phyloP scores from a whole-genome alignment of 2,888 invertebrate species.

The Silvanus unidentatus region DNA sequence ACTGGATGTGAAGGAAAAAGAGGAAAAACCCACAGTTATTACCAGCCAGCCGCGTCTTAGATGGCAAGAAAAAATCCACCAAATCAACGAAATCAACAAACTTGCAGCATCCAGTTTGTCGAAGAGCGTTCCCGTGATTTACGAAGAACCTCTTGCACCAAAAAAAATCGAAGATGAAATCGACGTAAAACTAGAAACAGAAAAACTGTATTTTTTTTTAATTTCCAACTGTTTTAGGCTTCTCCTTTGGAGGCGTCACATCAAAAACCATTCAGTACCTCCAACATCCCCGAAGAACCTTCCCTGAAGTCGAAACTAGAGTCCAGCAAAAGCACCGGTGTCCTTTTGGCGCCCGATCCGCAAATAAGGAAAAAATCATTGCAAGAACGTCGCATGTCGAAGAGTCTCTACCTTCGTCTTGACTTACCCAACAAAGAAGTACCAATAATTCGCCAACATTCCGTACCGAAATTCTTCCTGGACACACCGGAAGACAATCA shows the following conservation, averaged over 20 bases:
- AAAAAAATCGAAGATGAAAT: slow-evolving; percentile 7
- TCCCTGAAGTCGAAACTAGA: background rate
- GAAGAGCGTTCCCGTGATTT: slow-evolving; percentile 18
- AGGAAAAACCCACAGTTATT: slow-evolving; percentile 18
- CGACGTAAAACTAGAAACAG: slow-evolving; percentile 1
- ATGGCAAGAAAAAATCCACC: slow-evolving; percentile 26
- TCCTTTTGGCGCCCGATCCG: slow-evolving; percentile 16
- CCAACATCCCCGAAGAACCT: slow-evolving; percentile 3
- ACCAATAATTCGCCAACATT: slow-evolving; percentile 42
- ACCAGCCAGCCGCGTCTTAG: slow-evolving; percentile 31
- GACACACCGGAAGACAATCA: slow-evolving; percentile 42
- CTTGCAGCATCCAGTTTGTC: slow-evolving; percentile 7
- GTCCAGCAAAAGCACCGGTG: slow-evolving; percentile 2
- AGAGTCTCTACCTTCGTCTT: slow-evolving; percentile 38
- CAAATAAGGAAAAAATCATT: slow-evolving; percentile 38
- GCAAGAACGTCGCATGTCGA: slow-evolving; percentile 40
- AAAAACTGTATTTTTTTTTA: background rate
- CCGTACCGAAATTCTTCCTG: slow-evolving; percentile 44
- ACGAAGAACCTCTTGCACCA: too few species aligned
- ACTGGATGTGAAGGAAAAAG: slow-evolving; percentile 24
- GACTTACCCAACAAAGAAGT: slow-evolving; percentile 34
- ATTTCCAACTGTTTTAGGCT: too few species aligned
- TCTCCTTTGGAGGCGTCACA: too few species aligned
- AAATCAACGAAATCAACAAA: slow-evolving; percentile 18
- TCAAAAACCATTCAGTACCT: background rate